These are phyloP conservation scores for Dipus sagitta DNA, from an alignment of 2,797 vertebrate species.

Conservation along the genomic window DNA sequence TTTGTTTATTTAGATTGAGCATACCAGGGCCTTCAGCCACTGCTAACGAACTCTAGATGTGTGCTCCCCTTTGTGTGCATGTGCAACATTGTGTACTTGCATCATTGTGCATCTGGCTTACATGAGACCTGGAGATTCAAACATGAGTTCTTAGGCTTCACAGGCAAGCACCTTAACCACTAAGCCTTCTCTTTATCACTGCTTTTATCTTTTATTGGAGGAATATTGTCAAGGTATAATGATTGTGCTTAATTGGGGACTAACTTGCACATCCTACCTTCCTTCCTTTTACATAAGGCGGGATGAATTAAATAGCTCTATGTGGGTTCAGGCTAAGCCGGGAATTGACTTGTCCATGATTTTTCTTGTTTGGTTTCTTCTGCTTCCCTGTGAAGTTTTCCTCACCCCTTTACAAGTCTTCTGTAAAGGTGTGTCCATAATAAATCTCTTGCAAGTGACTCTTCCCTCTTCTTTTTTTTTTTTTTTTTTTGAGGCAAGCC, in stretches of 20 bases:
- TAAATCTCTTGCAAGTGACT: slow-evolving; percentile 1
- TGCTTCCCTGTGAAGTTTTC: neutral
- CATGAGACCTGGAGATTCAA: no score
- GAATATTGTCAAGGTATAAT: neutral
- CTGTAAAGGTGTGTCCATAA: neutral
- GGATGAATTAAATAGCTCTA: neutral
- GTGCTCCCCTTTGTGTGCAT: no score
- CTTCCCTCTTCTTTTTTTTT: no score
- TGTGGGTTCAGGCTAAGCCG: neutral
- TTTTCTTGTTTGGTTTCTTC: neutral
- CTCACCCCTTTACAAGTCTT: neutral
- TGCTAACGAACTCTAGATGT: no score
- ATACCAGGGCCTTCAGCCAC: no score
- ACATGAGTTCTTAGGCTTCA: no score
- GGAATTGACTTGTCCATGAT: neutral
- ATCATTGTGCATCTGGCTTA: no score
- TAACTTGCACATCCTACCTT: neutral
- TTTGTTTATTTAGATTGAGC: no score
- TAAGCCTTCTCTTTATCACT: no score
- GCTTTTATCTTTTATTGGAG: neutral
- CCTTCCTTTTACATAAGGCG: neutral
- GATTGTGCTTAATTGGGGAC: neutral
- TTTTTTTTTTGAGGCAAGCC: no score
- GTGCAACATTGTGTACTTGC: no score
- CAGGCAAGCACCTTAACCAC: no score